These are phyloP conservation scores for Actinia equina DNA, from an alignment of 64 coral and sea anemone genomes.

Conservation along the genomic window DNA sequence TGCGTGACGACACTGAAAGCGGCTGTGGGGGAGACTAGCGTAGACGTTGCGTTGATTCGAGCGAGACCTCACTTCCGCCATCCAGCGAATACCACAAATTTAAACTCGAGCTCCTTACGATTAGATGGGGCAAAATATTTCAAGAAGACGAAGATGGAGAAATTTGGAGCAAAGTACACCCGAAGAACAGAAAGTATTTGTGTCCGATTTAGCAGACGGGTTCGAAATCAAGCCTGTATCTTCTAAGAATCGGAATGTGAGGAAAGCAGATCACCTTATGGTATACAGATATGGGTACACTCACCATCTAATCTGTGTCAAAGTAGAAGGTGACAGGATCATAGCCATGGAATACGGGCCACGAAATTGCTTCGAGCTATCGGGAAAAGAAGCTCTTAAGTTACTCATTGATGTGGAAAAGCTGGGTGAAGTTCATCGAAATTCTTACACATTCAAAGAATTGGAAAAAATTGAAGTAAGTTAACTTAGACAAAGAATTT, in stretches of 20 bases:
- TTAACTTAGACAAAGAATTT: neutral
- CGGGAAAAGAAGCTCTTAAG: neutral
- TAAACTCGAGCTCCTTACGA: neutral
- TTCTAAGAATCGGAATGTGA: neutral
- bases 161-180: neutral
- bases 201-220: neutral
- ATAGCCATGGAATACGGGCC: neutral
- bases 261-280: neutral
- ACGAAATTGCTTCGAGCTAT: neutral
- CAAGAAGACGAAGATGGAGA: neutral
- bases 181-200: neutral
- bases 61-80: no score
- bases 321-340: neutral
- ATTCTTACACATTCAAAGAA: neutral
- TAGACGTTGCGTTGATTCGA: no score
- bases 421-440: neutral
- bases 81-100: no score
- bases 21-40: no score
- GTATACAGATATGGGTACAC: conserved; percentile 2
- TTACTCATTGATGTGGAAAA: neutral
- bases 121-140: neutral
- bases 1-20: no score
- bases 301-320: neutral
- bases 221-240: neutral
- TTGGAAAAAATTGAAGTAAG: neutral